These are phyloP conservation scores for Chloroceryle amazona DNA, from an alignment of 2,797 vertebrate species.

Conservation along the genomic window DNA sequence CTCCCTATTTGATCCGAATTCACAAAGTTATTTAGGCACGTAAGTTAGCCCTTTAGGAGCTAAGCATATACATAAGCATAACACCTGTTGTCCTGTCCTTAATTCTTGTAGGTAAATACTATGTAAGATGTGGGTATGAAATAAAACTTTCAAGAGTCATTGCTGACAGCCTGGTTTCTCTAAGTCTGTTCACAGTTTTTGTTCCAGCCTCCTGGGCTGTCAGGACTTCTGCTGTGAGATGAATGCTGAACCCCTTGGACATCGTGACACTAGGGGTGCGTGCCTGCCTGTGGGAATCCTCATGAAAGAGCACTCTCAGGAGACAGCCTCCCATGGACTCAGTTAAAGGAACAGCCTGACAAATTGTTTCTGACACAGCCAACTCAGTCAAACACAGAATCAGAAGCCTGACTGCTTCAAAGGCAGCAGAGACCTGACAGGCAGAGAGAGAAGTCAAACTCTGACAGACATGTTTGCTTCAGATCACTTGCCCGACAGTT, in stretches of 20 bases:
- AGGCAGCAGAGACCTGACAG: background rate
- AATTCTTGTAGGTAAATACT: background rate
- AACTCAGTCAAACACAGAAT: background rate
- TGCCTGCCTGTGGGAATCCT: background rate
- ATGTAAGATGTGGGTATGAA: background rate
- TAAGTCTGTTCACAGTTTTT: background rate
- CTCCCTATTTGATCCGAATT: background rate
- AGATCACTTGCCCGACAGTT: background rate
- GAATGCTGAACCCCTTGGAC: background rate
- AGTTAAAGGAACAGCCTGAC: background rate
- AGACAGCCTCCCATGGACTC: background rate
- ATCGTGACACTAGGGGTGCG: rapidly evolving
- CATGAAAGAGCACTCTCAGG: background rate
- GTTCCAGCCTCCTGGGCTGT: background rate
- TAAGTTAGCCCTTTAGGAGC: background rate
- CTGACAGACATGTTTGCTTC: background rate
- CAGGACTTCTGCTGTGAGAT: background rate
- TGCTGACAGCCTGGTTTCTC: background rate
- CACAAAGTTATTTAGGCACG: background rate
- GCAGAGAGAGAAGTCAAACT: background rate
- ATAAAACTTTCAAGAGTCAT: background rate
- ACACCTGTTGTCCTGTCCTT: background rate
- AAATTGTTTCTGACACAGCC: background rate
- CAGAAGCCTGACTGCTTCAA: background rate
- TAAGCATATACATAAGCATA: background rate